These are phyloP conservation scores for Drosophila sucinea DNA, from an alignment of 1,140 invertebrate species.

Conservation along the genomic window DNA sequence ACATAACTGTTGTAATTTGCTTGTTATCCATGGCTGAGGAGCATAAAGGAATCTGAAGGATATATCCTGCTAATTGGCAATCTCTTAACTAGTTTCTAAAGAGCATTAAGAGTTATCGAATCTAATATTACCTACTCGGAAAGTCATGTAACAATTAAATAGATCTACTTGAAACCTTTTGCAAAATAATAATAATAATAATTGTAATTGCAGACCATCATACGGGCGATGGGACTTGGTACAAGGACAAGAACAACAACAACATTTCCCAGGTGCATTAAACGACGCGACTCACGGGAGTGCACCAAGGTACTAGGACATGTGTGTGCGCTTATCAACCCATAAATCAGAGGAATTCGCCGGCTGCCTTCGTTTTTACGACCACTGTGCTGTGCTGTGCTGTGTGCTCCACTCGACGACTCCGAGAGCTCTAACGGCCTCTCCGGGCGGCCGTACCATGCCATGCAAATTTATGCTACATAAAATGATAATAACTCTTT, in stretches of 20 bases:
- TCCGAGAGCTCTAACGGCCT: conserved; percentile 19
- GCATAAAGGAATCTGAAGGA: too few species aligned
- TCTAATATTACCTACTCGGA: too few species aligned
- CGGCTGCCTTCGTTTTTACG: conserved; percentile 18
- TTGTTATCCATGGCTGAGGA: too few species aligned
- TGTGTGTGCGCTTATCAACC: conserved; percentile 18
- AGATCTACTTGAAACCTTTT: conserved; percentile 6
- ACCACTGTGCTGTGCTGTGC: conserved; percentile 8
- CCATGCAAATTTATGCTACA: conserved; percentile 65
- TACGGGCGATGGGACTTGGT: background rate
- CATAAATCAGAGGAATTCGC: conserved; percentile 18
- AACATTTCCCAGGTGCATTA: conserved; percentile 20
- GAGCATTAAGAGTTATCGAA: too few species aligned
- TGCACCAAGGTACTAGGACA: conserved; percentile 6
- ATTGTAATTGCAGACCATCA: conserved; percentile 21
- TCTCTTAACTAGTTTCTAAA: too few species aligned
- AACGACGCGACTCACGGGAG: background rate
- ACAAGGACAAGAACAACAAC: background rate
- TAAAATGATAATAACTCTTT: conserved; percentile 70
- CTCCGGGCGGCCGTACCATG: conserved; percentile 25
- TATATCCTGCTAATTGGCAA: too few species aligned
- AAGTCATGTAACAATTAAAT: background rate
- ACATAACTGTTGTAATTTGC: too few species aligned
- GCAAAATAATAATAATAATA: conserved; percentile 15
- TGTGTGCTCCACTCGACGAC: background rate